phyloP scores from a whole-genome alignment of 2,888 invertebrate genomes.

The Pimpla rufipes region DNA sequence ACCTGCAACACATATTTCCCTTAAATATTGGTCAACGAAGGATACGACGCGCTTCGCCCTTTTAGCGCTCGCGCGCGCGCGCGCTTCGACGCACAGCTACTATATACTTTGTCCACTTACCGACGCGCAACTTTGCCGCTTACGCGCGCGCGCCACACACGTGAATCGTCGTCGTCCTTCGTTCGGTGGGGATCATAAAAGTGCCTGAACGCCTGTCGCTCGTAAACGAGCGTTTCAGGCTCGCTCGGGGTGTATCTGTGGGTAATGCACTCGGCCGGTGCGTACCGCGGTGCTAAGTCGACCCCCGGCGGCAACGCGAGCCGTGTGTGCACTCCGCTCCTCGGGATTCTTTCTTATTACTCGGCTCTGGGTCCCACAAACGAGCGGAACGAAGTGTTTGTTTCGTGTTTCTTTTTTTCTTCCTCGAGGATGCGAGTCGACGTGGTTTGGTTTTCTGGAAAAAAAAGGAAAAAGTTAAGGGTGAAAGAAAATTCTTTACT shows the following conservation, averaged over 20 bases:
- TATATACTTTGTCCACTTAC: constrained; percentile 11
- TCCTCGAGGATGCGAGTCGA: neutral
- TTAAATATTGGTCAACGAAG: neutral
- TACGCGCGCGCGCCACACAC: constrained; percentile 38
- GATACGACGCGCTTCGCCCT: neutral
- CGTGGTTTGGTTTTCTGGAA: neutral
- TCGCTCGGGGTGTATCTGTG: neutral
- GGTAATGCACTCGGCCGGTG: neutral
- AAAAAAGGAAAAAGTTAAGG: neutral
- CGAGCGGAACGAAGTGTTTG: constrained; percentile 14
- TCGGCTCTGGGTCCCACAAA: constrained; percentile 16
- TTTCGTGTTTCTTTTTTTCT: neutral
- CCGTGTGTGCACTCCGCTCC: neutral
- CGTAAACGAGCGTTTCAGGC: constrained; percentile 22
- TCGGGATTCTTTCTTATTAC: constrained; percentile 15
- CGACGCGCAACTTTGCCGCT: neutral
- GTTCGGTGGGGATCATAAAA: constrained; percentile 26
- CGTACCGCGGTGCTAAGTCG: neutral
- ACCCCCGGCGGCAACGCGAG: neutral
- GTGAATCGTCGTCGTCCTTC: constrained; percentile 1
- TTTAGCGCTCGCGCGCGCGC: neutral
- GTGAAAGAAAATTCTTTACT: neutral
- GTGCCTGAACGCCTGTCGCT: constrained; percentile 30
- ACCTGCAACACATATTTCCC: constrained; percentile 17
- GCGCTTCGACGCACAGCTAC: neutral